Percentiles rank a stretch among this genome's conserved stretches.
phyloP scores from a whole-genome alignment of 2,113 vertebrate species.

The Formicarius rufipectus region DNA sequence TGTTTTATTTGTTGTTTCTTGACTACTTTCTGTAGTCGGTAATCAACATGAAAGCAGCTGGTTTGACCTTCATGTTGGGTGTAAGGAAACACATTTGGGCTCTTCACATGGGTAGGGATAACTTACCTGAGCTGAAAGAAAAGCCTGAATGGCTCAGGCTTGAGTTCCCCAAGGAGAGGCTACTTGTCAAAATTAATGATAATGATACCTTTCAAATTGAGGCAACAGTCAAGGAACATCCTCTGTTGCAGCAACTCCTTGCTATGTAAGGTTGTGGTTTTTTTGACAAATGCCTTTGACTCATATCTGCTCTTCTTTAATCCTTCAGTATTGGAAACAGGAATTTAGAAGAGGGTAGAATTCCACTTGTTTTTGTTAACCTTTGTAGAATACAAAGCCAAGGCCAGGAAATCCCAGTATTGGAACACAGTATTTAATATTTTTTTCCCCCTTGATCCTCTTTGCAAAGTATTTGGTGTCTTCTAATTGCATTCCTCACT shows the following conservation, averaged over 20 bases:
- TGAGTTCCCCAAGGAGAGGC: background rate
- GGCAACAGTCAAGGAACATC: background rate
- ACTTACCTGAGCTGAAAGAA: slow-evolving; percentile 20
- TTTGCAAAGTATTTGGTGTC: background rate
- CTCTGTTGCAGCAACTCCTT: background rate
- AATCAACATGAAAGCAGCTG: background rate
- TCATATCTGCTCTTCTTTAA: background rate
- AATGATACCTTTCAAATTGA: slow-evolving; percentile 54
- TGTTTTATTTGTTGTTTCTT: background rate
- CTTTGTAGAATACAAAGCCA: background rate
- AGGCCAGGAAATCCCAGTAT: background rate
- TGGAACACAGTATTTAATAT: background rate
- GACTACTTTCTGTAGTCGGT: background rate
- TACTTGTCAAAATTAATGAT: slow-evolving; percentile 63
- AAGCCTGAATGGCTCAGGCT: background rate
- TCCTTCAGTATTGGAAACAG: background rate
- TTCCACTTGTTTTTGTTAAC: background rate
- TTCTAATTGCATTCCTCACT: slow-evolving; percentile 44
- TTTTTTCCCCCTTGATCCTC: background rate
- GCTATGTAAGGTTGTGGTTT: background rate
- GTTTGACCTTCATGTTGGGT: slow-evolving; percentile 10
- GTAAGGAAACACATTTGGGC: background rate
- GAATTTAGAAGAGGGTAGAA: background rate
- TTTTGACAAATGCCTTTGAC: slow-evolving; percentile 9
- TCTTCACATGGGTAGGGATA: background rate